Evolutionary conservation across 2,797 vertebrate genomes (phyloP).

Genomic region (Smutsia temminckii): DNA sequence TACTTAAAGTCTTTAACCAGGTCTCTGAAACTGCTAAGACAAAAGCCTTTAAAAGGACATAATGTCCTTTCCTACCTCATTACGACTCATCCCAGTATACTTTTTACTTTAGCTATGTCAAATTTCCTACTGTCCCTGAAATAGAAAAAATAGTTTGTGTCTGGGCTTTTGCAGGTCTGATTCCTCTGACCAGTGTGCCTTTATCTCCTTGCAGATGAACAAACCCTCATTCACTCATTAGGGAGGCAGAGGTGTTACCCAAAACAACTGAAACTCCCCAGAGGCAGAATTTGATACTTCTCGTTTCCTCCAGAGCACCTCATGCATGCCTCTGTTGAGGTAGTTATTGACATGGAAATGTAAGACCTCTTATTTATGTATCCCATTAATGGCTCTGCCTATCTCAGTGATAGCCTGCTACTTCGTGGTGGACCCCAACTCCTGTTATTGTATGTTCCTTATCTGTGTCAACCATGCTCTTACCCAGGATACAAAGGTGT

Average conservation of each 20-base stretch:
- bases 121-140: neutral
- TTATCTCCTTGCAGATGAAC: neutral
- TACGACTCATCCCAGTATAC: neutral
- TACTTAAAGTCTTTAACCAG: neutral
- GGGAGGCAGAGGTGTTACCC: neutral
- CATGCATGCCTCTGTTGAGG: neutral
- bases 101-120: neutral
- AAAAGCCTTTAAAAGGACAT: neutral
- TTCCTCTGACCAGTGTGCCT: neutral
- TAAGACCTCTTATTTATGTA: neutral
- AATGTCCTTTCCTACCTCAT: neutral
- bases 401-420: neutral
- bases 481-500: neutral
- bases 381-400: neutral
- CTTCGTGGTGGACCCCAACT: neutral
- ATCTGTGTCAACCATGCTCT: neutral
- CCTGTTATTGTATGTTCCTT: neutral
- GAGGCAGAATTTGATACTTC: neutral
- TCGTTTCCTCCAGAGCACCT: neutral
- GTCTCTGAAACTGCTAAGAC: neutral
- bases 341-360: neutral
- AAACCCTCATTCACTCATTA: neutral
- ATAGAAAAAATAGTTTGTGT: neutral
- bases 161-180: neutral
- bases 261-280: neutral